Base-by-base conservation (phyloP, 37 sponge, comb jelly and placozoan genomes). In the Aplysina aerophoba region DNA sequence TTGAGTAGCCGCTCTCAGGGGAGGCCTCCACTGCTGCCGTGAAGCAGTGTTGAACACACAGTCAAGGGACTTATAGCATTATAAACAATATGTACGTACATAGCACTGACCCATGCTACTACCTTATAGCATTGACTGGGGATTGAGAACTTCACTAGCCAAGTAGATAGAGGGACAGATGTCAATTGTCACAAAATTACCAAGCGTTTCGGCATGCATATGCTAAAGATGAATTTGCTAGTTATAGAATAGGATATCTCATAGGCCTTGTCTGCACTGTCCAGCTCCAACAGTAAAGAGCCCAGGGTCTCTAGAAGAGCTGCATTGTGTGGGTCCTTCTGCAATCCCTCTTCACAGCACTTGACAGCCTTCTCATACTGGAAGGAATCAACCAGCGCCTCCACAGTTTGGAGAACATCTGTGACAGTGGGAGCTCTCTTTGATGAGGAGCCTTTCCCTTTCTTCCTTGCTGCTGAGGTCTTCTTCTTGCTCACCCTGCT, bases 171-270 rank as follows among this genome's bases (percentile, higher is more conserved):
- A n/a, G n/a, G n/a, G n/a, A n/a, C n/a, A n/a, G n/a, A n/a, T n/a
- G n/a, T n/a, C n/a, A n/a, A n/a, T n/a, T n/a, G n/a, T n/a, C n/a
- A n/a, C n/a, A n/a, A n/a, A n/a, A n/a, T n/a, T n/a, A n/a, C n/a
- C n/a, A n/a, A n/a, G n/a, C n/a, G n/a, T n/a, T n/a, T n/a, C n/a
- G n/a, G n/a, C n/a, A n/a, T n/a, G n/a, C n/a, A n/a, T n/a, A n/a
- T n/a, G n/a, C n/a, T n/a, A n/a, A n/a, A n/a, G n/a, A n/a, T n/a
- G n/a, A n/a, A n/a, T n/a, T n/a, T n/a, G n/a, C n/a, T n/a, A n/a
- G n/a, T n/a, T n/a, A n/a, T n/a, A n/a, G n/a, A 62, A 19, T 8
- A 87, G 83, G 86, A 88, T 87, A 93, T 82, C 38, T 93, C 86
- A 40, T 65, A 44, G 22, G 94, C 91, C 55, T 79, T 58, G 33